Percentiles rank a stretch among this genome's conserved stretches.
Evolutionary conservation across 2,113 vertebrate genomes (phyloP).

Genomic region (Nibea coibor): DNA sequence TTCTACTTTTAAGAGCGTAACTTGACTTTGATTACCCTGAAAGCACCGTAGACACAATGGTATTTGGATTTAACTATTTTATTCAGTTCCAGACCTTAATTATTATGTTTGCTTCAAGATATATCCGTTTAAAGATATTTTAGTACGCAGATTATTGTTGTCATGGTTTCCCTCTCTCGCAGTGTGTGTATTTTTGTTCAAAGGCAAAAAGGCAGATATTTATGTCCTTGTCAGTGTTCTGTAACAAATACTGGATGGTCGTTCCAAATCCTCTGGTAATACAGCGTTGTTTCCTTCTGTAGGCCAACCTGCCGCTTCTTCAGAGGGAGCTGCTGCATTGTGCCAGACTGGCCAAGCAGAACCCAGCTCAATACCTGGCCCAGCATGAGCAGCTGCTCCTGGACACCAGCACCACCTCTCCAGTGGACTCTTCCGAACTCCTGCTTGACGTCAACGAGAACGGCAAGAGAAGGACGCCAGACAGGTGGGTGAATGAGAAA

Average conservation of each 20-base stretch:
- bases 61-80: constrained; percentile 4
- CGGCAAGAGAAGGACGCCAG: constrained; percentile 94
- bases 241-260: not conserved
- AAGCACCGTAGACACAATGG: not conserved
- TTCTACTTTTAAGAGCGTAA: not conserved
- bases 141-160: not conserved
- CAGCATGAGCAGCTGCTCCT: constrained; percentile 97
- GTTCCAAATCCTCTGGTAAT: constrained; percentile 4
- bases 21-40: not conserved
- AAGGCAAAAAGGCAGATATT: constrained; percentile 3
- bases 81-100: not conserved
- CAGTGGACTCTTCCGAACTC: constrained; percentile 93
- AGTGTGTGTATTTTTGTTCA: not conserved
- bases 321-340: constrained; percentile 97
- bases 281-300: not conserved
- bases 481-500: constrained; percentile 85
- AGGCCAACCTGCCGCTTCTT: constrained; percentile 96
- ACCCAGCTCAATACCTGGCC: constrained; percentile 95
- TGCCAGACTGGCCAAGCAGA: constrained; percentile 97
- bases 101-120: constrained; percentile 3
- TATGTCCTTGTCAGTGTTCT: not conserved
- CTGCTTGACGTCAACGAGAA: constrained; percentile 94
- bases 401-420: constrained; percentile 91
- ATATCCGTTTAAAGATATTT: not conserved
- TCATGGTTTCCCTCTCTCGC: not conserved